Base-by-base conservation (phyloP, 2,797 vertebrate species). In the Poeciliopsis infans region DNA sequence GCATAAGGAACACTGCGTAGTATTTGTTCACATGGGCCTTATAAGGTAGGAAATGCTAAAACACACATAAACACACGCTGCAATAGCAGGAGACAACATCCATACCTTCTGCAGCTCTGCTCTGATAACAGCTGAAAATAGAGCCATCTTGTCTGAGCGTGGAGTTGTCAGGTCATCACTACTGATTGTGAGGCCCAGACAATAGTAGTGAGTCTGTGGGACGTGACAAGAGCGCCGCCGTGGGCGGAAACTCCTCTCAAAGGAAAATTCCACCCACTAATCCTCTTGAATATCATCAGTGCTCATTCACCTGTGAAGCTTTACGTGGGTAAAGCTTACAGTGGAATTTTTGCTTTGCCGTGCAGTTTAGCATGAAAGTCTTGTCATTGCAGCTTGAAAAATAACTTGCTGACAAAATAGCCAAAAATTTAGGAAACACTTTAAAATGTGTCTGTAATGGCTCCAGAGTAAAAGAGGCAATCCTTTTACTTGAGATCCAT, bases 81-180 rank as follows among this genome's bases (percentile, higher is more conserved):
- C 49, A 39, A 43, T 23, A 39, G 20, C 8, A 75, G 78, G 61
- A 83, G 80, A 76, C 57, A 61, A 43, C 33, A 74, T 55, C 74
- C 28, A 85, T 84, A 83, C 83, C 84, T 80, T 81, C 84, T 75
- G 83, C 75, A 74, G 77, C 79, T 88, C 59, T 75, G 25, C 80
- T 85, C 81, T 87, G 85, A 88, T 81, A 70, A 86, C 20, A 64
- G 82, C 86, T 91, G 90, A 82, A 89, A 92, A 91, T 92, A 94
- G 88, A 85, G 74, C 23, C 78, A 36, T 89, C 77, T 87, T 66
- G 31, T 72, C 53, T 45, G 72, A 85, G 84, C 85, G 83, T 87
- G 85, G 90, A 91, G 89, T 91, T 85, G 87, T 86, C 64, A 3
- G 79, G 72, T 79, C 77, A 83, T 87, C 79, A 45, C 83, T 89